These are phyloP conservation scores for Oryzias melastigma DNA, from an alignment of 2,113 vertebrate species.

Conservation along the genomic window DNA sequence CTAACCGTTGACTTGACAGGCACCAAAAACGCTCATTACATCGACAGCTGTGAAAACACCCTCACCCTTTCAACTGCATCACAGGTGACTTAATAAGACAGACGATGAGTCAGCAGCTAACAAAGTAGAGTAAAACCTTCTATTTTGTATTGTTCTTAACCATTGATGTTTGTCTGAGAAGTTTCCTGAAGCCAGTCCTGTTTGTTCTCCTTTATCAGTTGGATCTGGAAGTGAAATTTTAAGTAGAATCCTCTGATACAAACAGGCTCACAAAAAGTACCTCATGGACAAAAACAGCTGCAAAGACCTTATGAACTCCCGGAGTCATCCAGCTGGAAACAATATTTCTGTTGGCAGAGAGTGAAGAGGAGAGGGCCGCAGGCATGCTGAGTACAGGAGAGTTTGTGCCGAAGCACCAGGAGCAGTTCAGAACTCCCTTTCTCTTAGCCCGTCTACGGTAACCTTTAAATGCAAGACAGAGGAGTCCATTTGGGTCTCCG, in stretches of 20 bases:
- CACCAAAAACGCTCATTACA: slow-evolving; percentile 49
- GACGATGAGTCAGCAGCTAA: slow-evolving; percentile 31
- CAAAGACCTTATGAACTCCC: slow-evolving; percentile 4
- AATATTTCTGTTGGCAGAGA: slow-evolving; percentile 25
- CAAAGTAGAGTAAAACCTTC: not conserved
- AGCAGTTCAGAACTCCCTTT: too few species aligned
- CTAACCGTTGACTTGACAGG: slow-evolving; percentile 47
- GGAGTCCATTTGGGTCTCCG: too few species aligned
- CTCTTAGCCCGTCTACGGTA: too few species aligned
- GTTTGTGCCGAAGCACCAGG: not conserved
- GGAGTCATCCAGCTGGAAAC: slow-evolving; percentile 5
- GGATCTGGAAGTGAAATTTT: too few species aligned
- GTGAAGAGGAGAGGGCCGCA: not conserved
- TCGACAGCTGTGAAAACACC: slow-evolving; percentile 64
- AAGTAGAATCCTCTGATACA: too few species aligned
- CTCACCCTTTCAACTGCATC: slow-evolving; percentile 30
- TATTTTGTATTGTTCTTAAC: too few species aligned
- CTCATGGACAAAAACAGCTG: not conserved
- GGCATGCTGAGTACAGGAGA: not conserved
- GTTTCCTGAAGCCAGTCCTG: too few species aligned
- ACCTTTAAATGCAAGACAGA: too few species aligned
- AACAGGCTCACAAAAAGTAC: not conserved
- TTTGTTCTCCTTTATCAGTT: too few species aligned
- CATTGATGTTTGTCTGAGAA: too few species aligned
- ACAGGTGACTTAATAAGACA: slow-evolving; percentile 39